phyloP scores from a whole-genome alignment of 2,113 vertebrate genomes.

The Agapornis roseicollis region DNA sequence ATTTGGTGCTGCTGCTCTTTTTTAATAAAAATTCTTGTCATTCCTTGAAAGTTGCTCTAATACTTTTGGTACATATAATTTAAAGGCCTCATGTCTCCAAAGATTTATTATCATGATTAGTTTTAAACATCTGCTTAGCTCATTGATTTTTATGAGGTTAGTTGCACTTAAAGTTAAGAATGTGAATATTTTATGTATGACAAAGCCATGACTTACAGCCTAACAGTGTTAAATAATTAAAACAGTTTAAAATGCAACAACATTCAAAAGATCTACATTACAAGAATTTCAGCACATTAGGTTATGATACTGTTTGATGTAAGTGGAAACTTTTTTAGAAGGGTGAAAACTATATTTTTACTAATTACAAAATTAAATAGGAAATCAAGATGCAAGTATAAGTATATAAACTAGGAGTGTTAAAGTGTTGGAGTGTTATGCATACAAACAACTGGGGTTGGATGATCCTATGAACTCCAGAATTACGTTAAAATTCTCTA shows the following conservation, averaged over 20 bases:
- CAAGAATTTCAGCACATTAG: neutral
- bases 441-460: neutral
- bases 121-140: conserved; percentile 30
- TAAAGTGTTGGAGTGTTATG: neutral
- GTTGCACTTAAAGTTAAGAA: neutral
- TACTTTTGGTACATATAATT: neutral
- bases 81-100: neutral
- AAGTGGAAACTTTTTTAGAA: neutral
- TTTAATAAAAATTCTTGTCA: neutral
- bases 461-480: neutral
- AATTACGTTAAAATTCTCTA: neutral
- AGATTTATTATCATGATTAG: conserved; percentile 13
- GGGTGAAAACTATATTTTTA: neutral
- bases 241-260: neutral
- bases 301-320: neutral
- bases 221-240: neutral
- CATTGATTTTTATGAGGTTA: conserved; percentile 42
- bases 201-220: neutral
- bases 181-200: neutral
- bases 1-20: neutral
- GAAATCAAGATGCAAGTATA: neutral
- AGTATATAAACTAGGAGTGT: neutral
- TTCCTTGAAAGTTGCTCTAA: neutral
- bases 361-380: neutral
- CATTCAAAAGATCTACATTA: neutral